Evolutionary conservation across 2,113 vertebrate genomes (phyloP), one percentile per base, ranked within the genome.

Genomic region (Pelecanoides urinatrix): DNA sequence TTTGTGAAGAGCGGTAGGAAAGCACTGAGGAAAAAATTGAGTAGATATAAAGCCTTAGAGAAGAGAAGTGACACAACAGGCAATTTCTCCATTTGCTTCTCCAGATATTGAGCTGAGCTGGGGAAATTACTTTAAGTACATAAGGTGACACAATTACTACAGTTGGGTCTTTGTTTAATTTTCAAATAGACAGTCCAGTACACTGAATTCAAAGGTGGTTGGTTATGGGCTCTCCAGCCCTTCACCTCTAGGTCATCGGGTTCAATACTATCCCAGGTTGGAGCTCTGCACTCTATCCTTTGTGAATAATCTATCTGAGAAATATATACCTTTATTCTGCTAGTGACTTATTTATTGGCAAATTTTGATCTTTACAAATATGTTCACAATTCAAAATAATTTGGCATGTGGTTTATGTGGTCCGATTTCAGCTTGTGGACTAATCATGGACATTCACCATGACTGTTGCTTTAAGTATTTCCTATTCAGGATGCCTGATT

Each of bases 91-190:
- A 75, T 97, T 97, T 96, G 65, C 62, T 97, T 40, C 80, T 95
- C 52, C 81, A 91, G 92, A 88, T 92, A 97, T 83, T 95, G 94
- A 96, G 80, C 89, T 83, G 89, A 85, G 66, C 74, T 89, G 91
- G 50, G 91, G 87, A 97, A 97, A 96, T 95, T 88, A 91, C 94
- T 97, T 84, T 97, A 95, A 95, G 91, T 95, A 95, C 77, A 80
- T 95, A 86, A 96, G 86, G 91, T 96, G 97, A 95, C 86, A 94
- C 89, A 97, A 97, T 95, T 95, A 95, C 92, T 94, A 70, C 74
- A 79, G 89, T 91, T 95, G 50, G 61, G 77, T 91, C 94, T 95
- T 95, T 95, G 86, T 96, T 96, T 96, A 97, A 97, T 97, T 97
- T 97, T 95, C 87, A 91, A 88, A 95, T 96, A 95, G 92, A 91